A percentile compares a stretch with the other conserved stretches of the same genome.
phyloP scores from a whole-genome alignment of 2,888 invertebrate species.

The Drosophila greeni region DNA sequence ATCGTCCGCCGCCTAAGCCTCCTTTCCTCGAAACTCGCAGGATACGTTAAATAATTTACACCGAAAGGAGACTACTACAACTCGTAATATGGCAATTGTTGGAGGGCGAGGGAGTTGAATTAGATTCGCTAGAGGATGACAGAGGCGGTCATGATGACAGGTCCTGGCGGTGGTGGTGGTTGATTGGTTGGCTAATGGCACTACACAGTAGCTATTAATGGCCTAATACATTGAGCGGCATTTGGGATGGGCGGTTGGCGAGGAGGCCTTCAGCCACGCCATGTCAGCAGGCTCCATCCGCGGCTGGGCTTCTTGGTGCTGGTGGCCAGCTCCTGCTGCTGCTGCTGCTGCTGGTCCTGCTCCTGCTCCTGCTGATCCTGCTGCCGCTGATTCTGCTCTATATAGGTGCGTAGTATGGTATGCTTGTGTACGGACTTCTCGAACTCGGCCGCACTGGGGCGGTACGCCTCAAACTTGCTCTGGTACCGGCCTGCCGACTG shows the following conservation, averaged over 20 bases:
- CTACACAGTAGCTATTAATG: slow-evolving; percentile 77
- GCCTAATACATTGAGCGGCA: slow-evolving; percentile 72
- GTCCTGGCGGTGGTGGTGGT: slow-evolving; percentile 8
- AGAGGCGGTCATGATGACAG: slow-evolving; percentile 19
- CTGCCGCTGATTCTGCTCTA: slow-evolving; percentile 58
- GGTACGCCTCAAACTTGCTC: slow-evolving; percentile 74
- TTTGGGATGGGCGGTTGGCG: slow-evolving; percentile 24
- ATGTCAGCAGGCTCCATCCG: slow-evolving; percentile 76
- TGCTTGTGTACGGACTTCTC: slow-evolving; percentile 74
- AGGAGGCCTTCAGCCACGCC: slow-evolving; percentile 66
- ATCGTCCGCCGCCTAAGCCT: slow-evolving; percentile 16
- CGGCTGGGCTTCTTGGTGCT: slow-evolving; percentile 56
- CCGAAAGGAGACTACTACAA: slow-evolving; percentile 34
- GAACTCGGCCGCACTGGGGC: slow-evolving; percentile 71
- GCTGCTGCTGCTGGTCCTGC: slow-evolving; percentile 37
- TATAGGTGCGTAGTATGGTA: slow-evolving; percentile 71
- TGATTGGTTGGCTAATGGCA: slow-evolving; percentile 57
- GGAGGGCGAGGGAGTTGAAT: slow-evolving; percentile 45
- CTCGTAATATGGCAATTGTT: slow-evolving; percentile 60
- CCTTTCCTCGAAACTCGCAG: slow-evolving; percentile 11
- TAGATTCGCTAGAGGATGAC: slow-evolving; percentile 53
- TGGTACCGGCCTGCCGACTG: slow-evolving; percentile 51
- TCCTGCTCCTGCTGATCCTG: slow-evolving; percentile 32
- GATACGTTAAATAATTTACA: slow-evolving; percentile 55
- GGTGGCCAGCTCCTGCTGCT: slow-evolving; percentile 37